Base-by-base conservation (phyloP, 2,113 vertebrate species). In the Indri indri region DNA sequence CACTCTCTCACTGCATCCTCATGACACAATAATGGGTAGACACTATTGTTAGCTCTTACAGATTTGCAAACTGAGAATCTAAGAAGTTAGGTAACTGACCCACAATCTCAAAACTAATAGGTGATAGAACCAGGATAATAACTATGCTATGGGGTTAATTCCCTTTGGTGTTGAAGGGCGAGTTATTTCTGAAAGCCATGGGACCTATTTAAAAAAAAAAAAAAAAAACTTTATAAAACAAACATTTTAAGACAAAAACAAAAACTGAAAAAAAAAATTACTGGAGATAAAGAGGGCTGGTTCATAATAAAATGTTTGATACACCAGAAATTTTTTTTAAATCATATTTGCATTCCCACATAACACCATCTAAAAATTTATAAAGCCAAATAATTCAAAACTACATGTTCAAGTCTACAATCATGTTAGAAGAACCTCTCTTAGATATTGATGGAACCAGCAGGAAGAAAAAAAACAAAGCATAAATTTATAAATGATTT, bases 301-400 rank as follows among this genome's bases (percentile, higher is more conserved):
- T 76, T 93, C 9, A 90, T 47, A 54, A 59, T 59, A 76, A 91
- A 73, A 91, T 71, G 17, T 84, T 65, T 94, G 6, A 79, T 73
- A 85, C 20, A 76, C 22, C 17, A 81, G n/a, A 94, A 66, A 37
- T 52, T 40, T 79, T 71, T 32, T 4, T n/a, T 5, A 70, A 16
- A 57, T 94, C 59, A 80, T 22, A 92, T 70, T 95, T 87, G 40
- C 76, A 37, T 50, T 63, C 18, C 8, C 6, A 91, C 9, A 61
- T 59, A 82, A 85, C 23, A 68, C 54, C 54, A 6, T 57, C 52
- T 77, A 87, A 93, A 77, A 40, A 77, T 10, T 71, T 83, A 89
- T 80, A 92, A 77, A 90, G 30, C 25, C 25, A 32, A 96, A 84
- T 63, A 63, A 80, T 84, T 91, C 63, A 94, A 87, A 94, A 73